These are phyloP conservation scores for Poeciliopsis turrubarensis DNA, from an alignment of 2,113 vertebrate species.

Conservation along the genomic window DNA sequence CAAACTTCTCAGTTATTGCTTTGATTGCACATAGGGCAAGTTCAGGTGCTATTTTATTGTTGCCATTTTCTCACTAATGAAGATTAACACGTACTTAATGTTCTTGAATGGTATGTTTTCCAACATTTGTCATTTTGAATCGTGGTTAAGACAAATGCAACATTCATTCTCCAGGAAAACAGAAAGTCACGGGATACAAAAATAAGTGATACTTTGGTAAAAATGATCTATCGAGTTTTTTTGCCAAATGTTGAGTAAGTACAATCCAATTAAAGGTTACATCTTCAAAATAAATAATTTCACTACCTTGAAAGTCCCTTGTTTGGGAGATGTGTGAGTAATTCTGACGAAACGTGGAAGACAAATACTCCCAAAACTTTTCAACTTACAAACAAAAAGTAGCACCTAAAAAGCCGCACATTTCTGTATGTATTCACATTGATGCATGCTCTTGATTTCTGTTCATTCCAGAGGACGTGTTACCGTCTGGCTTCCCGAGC, in stretches of 20 bases:
- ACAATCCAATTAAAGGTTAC: neutral
- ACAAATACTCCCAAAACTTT: neutral
- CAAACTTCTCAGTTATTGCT: neutral
- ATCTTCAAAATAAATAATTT: neutral
- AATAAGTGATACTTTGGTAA: too few relatives aligned
- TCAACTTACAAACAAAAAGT: neutral
- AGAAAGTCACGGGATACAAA: neutral
- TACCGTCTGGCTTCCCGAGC: conserved; percentile 93
- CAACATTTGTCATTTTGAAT: neutral
- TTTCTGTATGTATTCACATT: neutral
- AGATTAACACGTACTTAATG: neutral
- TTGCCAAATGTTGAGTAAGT: neutral
- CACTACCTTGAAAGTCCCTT: neutral
- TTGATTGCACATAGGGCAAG: neutral
- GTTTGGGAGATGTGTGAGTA: too few relatives aligned
- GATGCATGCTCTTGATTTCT: neutral
- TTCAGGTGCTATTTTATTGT: neutral
- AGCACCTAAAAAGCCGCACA: neutral
- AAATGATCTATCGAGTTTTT: too few relatives aligned
- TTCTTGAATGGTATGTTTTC: neutral
- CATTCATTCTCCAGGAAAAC: neutral
- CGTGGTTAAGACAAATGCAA: neutral
- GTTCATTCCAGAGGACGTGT: conserved; percentile 88
- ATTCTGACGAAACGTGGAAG: neutral
- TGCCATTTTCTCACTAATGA: neutral